Evolutionary conservation across 2,888 invertebrate species (phyloP), one percentile per base, ranked within the genome.

Genomic region (Scotopteryx bipunctaria): DNA sequence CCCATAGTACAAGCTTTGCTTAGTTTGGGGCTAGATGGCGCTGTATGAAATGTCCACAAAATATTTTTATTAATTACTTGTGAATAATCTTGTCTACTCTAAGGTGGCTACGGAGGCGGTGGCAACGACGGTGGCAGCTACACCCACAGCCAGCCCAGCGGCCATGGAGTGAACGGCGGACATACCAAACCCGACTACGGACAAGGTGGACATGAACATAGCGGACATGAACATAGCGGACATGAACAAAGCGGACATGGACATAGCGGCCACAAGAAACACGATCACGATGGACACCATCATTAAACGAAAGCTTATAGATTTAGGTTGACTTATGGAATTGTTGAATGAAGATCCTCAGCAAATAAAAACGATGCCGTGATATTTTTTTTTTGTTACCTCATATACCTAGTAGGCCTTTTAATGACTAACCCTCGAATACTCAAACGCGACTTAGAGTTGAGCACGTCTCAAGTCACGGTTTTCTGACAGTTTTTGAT

Each of bases 131-230:
- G 14, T 2, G 31, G 14, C 6, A n/a, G n/a, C n/a, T n/a, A n/a
- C n/a, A 25, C 9, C n/a, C 9, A 9, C n/a, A 3, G 25, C n/a
- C n/a, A 25, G 9, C 9, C n/a, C n/a, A n/a, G 23, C 8, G 13
- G 31, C 31, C 31, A 31, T 13, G 14, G 14, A 5, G 13, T 31
- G 13, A 31, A 31, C 31, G 31, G 14, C 15, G 40, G 55, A 5
- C 25, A 46, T 4, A 29, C 35, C 0, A 40, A n/a, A n/a, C n/a
- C n/a, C n/a, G n/a, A 47, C 5, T 45, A 55, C 1, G 16, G 23
- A 1, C 9, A 9, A 2, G 14, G 31, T n/a, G 9, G 27, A 15
- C 25, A 27, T 16, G 25, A 15, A 25, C 9, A 17, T 9, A 17
- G 36, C 5, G 44, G 36, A 6, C 3, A 19, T n/a, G n/a, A n/a